A percentile compares a stretch with the other conserved stretches of the same genome.
Evolutionary conservation across 2,797 vertebrate species (phyloP).

Genomic region (Squalus acanthias): DNA sequence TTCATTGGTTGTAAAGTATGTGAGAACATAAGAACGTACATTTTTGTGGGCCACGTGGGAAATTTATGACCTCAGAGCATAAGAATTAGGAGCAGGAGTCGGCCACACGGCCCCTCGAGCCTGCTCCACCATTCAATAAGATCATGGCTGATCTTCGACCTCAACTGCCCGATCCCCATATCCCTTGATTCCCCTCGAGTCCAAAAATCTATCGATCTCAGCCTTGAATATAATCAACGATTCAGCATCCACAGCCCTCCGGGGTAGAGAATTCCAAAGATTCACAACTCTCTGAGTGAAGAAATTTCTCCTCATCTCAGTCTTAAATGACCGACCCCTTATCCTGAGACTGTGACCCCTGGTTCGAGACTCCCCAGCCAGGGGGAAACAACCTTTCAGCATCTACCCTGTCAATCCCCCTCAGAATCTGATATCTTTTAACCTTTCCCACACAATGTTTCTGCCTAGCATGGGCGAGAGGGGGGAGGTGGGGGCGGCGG

Average conservation of each 20-base stretch:
- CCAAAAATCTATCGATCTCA: too few relatives aligned
- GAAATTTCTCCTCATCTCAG: too few relatives aligned
- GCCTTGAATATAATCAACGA: too few relatives aligned
- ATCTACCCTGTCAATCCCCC: too few relatives aligned
- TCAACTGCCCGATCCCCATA: background rate
- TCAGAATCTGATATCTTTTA: background rate
- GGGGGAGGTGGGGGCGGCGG: background rate
- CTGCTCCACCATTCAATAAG: background rate
- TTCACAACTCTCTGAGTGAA: too few relatives aligned
- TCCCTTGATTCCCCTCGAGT: too few relatives aligned
- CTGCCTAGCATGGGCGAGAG: background rate
- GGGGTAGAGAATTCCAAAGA: too few relatives aligned
- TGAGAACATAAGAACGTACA: background rate
- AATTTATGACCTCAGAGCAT: background rate
- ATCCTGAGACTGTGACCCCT: too few relatives aligned
- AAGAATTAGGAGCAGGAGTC: background rate
- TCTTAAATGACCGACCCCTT: too few relatives aligned
- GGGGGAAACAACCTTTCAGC: too few relatives aligned
- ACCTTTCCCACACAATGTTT: background rate
- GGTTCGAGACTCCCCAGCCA: too few relatives aligned
- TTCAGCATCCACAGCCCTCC: too few relatives aligned
- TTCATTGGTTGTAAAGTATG: background rate
- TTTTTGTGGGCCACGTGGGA: background rate
- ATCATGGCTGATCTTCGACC: background rate
- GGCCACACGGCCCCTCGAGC: background rate